Evolutionary conservation across 2,888 invertebrate species (phyloP).

Genomic region (Troides aeacus): DNA sequence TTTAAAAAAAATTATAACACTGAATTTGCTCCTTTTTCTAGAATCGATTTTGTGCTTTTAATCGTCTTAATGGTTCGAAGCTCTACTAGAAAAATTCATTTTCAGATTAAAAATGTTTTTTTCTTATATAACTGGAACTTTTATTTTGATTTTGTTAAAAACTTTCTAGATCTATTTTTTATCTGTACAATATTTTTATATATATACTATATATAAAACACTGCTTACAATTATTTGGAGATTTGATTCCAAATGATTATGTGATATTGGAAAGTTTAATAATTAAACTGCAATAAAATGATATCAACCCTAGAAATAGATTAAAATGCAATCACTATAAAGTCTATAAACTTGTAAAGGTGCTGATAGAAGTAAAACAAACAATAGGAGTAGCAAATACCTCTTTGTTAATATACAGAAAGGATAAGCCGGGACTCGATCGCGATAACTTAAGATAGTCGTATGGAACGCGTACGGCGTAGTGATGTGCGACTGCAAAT

Average conservation of each 20-base stretch:
- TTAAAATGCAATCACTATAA: constrained; percentile 19
- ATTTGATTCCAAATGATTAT: neutral
- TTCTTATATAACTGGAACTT: too few species aligned
- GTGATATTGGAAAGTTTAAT: neutral
- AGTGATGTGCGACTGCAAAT: constrained; percentile 1
- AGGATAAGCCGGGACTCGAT: constrained; percentile 17
- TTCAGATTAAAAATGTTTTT: too few species aligned
- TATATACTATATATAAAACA: neutral
- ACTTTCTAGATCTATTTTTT: too few species aligned
- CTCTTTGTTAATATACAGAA: constrained; percentile 20
- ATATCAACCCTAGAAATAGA: neutral
- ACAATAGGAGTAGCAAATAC: constrained; percentile 20
- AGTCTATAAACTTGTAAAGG: constrained; percentile 17
- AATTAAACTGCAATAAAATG: neutral
- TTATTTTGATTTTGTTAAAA: too few species aligned
- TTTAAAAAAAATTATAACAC: too few species aligned
- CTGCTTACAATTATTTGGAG: neutral
- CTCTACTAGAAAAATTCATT: too few species aligned
- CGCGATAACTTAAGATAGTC: constrained; percentile 22
- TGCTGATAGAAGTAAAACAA: constrained; percentile 16
- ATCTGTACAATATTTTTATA: neutral
- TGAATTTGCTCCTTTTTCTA: too few species aligned
- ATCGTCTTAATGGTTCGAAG: too few species aligned
- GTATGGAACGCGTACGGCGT: constrained; percentile 9
- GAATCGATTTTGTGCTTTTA: too few species aligned